These are phyloP conservation scores for Pelmatolapia mariae DNA, from an alignment of 2,113 vertebrate genomes.

Conservation along the genomic window DNA sequence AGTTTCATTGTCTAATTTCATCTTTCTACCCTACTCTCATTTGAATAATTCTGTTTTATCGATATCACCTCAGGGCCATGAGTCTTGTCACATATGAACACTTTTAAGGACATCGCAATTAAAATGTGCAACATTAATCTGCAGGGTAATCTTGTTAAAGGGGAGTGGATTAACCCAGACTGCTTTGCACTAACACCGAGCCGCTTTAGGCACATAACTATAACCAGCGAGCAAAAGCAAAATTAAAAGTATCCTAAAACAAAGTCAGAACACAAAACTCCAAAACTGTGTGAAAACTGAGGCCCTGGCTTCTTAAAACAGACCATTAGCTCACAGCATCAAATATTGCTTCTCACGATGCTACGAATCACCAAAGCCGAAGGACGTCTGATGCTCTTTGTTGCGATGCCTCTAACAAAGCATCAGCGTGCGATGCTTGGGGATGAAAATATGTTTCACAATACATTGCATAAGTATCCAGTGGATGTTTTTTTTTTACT, in stretches of 20 bases:
- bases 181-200: fast-evolving
- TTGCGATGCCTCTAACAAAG: neutral
- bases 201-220: fast-evolving
- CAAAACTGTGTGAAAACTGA: neutral
- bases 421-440: fast-evolving
- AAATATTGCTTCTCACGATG: fast-evolving
- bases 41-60: neutral
- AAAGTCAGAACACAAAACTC: neutral
- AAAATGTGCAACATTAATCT: neutral
- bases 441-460: neutral
- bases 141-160: neutral
- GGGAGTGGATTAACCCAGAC: neutral
- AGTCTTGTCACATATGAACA: neutral
- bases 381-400: neutral
- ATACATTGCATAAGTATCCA: neutral
- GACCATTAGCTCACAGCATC: neutral
- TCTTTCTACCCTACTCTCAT: neutral
- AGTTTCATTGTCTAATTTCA: neutral
- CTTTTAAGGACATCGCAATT: fast-evolving
- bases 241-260: neutral
- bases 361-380: fast-evolving
- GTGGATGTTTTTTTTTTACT: neutral
- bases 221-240: neutral
- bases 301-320: neutral
- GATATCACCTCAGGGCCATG: fast-evolving